Evolutionary conservation across 2,888 invertebrate genomes (phyloP), one percentile per base, ranked within the genome.

Genomic region (Orthonevra nobilis): DNA sequence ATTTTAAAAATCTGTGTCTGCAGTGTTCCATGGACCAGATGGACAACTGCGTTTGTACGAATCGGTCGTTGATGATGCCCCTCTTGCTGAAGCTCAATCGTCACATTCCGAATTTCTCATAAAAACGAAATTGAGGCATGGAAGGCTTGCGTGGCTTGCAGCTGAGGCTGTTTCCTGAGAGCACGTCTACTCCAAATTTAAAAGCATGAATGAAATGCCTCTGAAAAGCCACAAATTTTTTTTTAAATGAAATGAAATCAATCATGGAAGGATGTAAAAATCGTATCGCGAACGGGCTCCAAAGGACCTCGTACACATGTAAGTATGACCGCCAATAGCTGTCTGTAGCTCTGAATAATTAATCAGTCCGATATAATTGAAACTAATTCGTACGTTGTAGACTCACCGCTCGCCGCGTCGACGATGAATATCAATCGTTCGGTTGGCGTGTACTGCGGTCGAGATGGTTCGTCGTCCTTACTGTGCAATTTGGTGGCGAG

Each of bases 321-420:
- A n/a, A n/a, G n/a, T 3, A 28, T 17, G 46, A 26, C 26, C 38
- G 56, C 54, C 61, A 54, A 63, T 54, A 54, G 36, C 42, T 12
- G 7, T 4, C 23, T 40, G 42, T 20, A 30, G 34, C 50, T 48
- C 23, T 46, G 70, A 58, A 77, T 52, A 75, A 77, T 77, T 77
- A 70, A 77, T 77, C 77, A 77, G 58, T 64, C 70, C 28, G 38
- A 60, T 54, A 77, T 77, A 77, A 77, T 70, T 77, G 77, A 77
- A 77, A 60, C 77, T 77, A 77, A 77, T 77, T 77, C 77, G 64
- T 70, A 54, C 64, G 52, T 77, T 77, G 64, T 58, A 69, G 28
- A 15, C 7, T n/a, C 40, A 23, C 54, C 17, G 23, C 6, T n/a
- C n/a, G n/a, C n/a, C n/a, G n/a, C 7, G 23, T n/a, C 26, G 36